phyloP scores from a whole-genome alignment of 2,888 invertebrate species.

The Prosapia bicincta region DNA sequence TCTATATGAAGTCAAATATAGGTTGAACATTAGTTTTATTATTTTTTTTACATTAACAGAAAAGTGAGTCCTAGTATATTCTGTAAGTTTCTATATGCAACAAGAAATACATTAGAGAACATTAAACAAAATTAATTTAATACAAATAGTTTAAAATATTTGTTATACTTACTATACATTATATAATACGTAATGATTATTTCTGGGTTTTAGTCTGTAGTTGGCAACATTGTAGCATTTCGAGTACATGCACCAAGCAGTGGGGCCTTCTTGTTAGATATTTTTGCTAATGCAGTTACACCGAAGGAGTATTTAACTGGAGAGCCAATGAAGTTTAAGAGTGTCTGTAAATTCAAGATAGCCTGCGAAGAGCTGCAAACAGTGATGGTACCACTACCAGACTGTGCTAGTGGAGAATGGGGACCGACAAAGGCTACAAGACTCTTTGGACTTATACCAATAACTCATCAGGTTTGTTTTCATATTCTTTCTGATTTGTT shows the following conservation, averaged over 20 bases:
- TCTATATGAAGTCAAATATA: too few relatives aligned
- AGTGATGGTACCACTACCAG: slow-evolving; percentile 97
- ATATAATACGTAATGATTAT: too few relatives aligned
- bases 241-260: slow-evolving; percentile 96
- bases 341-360: slow-evolving; percentile 97
- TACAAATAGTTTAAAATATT: too few relatives aligned
- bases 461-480: slow-evolving; percentile 71
- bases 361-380: slow-evolving; percentile 92
- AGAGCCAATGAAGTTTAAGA: slow-evolving; percentile 97
- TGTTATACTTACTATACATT: too few relatives aligned
- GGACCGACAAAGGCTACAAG: slow-evolving; percentile 96
- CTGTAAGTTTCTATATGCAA: too few relatives aligned
- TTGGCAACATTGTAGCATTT: slow-evolving; percentile 92
- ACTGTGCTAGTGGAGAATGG: slow-evolving; percentile 99
- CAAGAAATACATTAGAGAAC: too few relatives aligned
- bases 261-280: slow-evolving; percentile 91
- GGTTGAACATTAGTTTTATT: too few relatives aligned
- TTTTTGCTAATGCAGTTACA: slow-evolving; percentile 97
- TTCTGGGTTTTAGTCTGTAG: slow-evolving; percentile 67
- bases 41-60: too few relatives aligned
- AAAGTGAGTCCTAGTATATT: too few relatives aligned
- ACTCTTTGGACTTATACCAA: slow-evolving; percentile 88
- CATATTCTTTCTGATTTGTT: too few relatives aligned
- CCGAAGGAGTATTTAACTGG: slow-evolving; percentile 94
- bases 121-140: too few relatives aligned